Evolutionary conservation across 2,888 invertebrate species (phyloP), one percentile per base, ranked within the genome.

Genomic region (Caenorhabditis sp.): DNA sequence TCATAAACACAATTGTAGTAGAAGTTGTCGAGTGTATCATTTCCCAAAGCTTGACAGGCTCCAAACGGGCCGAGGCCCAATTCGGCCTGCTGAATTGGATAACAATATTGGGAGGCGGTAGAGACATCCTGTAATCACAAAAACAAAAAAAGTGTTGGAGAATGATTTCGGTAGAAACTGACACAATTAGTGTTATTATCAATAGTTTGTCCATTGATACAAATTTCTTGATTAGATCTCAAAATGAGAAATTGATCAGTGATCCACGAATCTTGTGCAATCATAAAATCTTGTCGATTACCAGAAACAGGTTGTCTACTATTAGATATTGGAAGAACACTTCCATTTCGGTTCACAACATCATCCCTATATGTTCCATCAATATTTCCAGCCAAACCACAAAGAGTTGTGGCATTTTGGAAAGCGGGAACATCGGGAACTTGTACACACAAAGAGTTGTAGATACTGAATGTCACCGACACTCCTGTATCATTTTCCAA

Each of bases 351-450:
- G 49, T 70, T 64, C 2, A 68, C 69, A 19, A 80, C 76, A 37
- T 84, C 84, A 65, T 84, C 77, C 50, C 65, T 59, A 66, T 73
- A 78, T 58, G 72, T 75, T 58, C 76, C 76, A 62, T 84, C 81
- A 26, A 81, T 74, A 60, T 81, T 83, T 58, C 84, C 84, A 10
- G 78, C 81, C 57, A 84, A 55, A 53, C 84, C 84, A 43, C 84
- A 84, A 6, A 84, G 72, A 10, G 78, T 79, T 26, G 62, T 36
- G 24, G 66, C 64, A 2, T 81, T 81, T 21, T 60, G 75, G 76
- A 79, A 79, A 24, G 65, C 76, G 0, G 78, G 76, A 17, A 79
- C 69, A 54, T 83, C 83, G 19, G 78, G 79, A 0, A 83, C 68
- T 60, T 77, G 60, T n/a, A 79, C 69, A 62, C 79, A 77, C 14